phyloP scores from a whole-genome alignment of 2,888 invertebrate species.

The Tanaodytes sp. region DNA sequence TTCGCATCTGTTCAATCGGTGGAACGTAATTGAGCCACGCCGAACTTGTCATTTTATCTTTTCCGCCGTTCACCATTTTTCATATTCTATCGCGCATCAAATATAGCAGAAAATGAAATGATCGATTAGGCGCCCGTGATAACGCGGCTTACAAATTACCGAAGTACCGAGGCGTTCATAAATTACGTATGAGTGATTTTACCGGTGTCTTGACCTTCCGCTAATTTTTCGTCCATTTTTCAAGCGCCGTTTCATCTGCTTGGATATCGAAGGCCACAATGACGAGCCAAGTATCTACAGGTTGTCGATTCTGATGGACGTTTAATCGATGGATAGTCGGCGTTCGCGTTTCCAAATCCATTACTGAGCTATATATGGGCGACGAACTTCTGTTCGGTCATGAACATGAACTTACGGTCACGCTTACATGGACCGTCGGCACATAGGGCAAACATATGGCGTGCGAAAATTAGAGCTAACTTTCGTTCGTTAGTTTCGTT shows the following conservation, averaged over 20 bases:
- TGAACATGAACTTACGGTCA: slow-evolving; percentile 44
- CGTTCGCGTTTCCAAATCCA: slow-evolving; percentile 53
- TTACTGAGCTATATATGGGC: slow-evolving; percentile 49
- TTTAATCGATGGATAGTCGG: slow-evolving; percentile 44
- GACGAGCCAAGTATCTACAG: slow-evolving; percentile 61
- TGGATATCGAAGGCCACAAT: slow-evolving; percentile 31
- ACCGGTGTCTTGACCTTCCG: slow-evolving; percentile 15
- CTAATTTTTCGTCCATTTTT: slow-evolving; percentile 29
- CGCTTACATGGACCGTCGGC: slow-evolving; percentile 40
- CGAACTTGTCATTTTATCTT: no score
- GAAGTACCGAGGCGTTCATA: slow-evolving; percentile 13
- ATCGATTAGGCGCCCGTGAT: no score
- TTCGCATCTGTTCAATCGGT: no score
- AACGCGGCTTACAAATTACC: no score
- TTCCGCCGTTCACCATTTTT: no score
- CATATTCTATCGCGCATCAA: no score
- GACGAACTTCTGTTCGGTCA: no score
- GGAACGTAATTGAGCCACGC: no score
- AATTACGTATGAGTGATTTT: not conserved
- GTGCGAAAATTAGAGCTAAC: slow-evolving; percentile 34
- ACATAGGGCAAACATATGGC: slow-evolving; percentile 33
- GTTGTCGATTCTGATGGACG: slow-evolving; percentile 63
- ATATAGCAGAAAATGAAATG: no score
- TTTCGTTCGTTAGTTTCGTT: slow-evolving; percentile 30
- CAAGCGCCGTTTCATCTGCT: slow-evolving; percentile 34